Evolutionary conservation across 1,140 invertebrate genomes (phyloP), one percentile per base, ranked within the genome.

Genomic region (Aphelenchoides avenae): DNA sequence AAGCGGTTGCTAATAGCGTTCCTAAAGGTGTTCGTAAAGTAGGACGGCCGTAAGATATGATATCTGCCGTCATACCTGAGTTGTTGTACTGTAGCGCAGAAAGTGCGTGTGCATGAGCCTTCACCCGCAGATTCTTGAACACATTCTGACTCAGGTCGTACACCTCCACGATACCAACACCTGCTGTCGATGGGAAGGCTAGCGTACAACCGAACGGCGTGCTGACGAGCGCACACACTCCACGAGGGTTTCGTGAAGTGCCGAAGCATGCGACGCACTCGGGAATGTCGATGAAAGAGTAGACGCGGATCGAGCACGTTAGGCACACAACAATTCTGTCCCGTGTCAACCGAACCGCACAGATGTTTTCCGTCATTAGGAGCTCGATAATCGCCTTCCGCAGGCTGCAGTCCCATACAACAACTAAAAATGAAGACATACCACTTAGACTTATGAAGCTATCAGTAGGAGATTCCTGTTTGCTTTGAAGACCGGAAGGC

Each of bases 401-500:
- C 70, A 93, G 91, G 41, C 92, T 78, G 80, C 95, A 92, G 80
- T 98, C 92, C 92, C 92, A 98, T 66, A 98, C 89, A 79, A 95
- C 87, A 34, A 96, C 89, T 87, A 20, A 62, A 61, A 61, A 53
- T 57, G 41, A 26, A 58, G 27, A 15, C 15, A 29, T 18, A 48
- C 1, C 27, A 57, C 24, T 20, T 11, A 42, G 18, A 31, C 1
- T 2, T 48, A 22, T 13, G 27, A 36, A 37, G 26, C n/a, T 42
- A 48, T 5, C 31, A 48, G 22, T 9, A 34, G 40, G 11, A 26
- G 37, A 3, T 2, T 18, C 1, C 3, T 39, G 3, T 20, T 39
- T 15, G 37, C 18, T 39, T 18, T 39, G 15, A 39, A 39, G 24
- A 3, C 24, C 24, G 15, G 15, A 15, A 20, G 15, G 15, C 24